These are phyloP conservation scores for Dolichopus griseipennis DNA, from an alignment of 2,888 invertebrate genomes.

Conservation along the genomic window DNA sequence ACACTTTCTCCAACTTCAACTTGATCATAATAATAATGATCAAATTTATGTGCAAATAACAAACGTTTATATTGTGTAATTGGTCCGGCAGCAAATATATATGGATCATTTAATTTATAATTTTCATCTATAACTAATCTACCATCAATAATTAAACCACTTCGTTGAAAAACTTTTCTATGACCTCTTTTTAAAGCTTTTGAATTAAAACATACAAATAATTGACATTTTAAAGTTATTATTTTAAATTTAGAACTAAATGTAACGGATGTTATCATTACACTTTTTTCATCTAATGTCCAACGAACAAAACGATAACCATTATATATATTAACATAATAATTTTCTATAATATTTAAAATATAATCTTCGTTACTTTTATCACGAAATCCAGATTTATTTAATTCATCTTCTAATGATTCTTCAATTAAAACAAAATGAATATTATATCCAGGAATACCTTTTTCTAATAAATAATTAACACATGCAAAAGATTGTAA, in stretches of 20 bases:
- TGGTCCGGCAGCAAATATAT: constrained; percentile 57
- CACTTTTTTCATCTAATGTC: constrained; percentile 23
- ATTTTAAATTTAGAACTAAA: constrained; percentile 27
- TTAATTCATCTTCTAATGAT: constrained; percentile 23
- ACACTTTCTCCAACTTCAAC: constrained; percentile 58
- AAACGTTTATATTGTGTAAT: constrained; percentile 54
- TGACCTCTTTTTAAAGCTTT: constrained; percentile 26
- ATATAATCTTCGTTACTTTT: constrained; percentile 22
- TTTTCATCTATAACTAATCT: constrained; percentile 53
- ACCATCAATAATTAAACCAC: constrained; percentile 54
- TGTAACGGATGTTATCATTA: constrained; percentile 26
- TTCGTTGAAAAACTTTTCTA: constrained; percentile 42
- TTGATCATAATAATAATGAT: constrained; percentile 50
- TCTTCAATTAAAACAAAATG: constrained; percentile 38
- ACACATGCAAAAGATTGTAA: constrained; percentile 46
- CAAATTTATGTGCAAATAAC: constrained; percentile 46
- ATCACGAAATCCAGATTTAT: constrained; percentile 25
- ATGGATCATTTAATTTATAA: constrained; percentile 56
- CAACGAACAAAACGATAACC: constrained; percentile 33
- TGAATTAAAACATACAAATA: constrained; percentile 31
- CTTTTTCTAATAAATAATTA: constrained; percentile 43
- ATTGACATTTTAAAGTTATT: constrained; percentile 29
- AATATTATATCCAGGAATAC: constrained; percentile 42
- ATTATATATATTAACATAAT: constrained; percentile 27
- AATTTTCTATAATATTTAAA: constrained; percentile 24